Evolutionary conservation across 1,140 invertebrate genomes (phyloP), one percentile per base, ranked within the genome.

Genomic region (Harpegnathos saltator): DNA sequence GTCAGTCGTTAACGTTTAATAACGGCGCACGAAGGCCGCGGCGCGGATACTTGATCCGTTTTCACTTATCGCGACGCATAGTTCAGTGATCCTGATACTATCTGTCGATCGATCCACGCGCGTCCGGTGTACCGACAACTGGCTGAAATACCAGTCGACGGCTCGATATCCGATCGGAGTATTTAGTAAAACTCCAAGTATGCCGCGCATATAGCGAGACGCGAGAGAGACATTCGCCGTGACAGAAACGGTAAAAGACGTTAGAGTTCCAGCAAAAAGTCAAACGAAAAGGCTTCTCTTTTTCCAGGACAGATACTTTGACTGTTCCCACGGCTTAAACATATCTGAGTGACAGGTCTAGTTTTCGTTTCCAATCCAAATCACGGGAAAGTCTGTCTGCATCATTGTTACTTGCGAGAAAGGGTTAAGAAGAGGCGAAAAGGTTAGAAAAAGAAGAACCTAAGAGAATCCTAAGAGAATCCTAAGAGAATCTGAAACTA

Each of bases 81-180:
- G 26, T 81, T 33, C 15, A 22, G 17, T 82, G 17, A 82, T 63
- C 12, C 50, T 26, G 48, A 69, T 80, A 58, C 5, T 24, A 11
- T 74, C 38, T 82, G 48, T 82, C 56, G 22, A 52, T 52, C 29
- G 19, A 74, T 73, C 44, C 14, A 52, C 38, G 19, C 33, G n/a
- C 11, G 29, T 73, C 7, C 3, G n/a, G 15, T n/a, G 17, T 38
- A n/a, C 33, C 50, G n/a, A 58, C 24, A 12, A 15, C 14, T 19
- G 1, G 2, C 24, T 22, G 22, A 33, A 17, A 82, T 82, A 71
- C 24, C 14, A 52, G 22, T 56, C 29, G 9, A 1, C 2, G 59
- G 7, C 24, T 66, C 14, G n/a, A 52, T 78, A 38, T 5, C 7
- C 58, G 17, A 26, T n/a, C 5, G 12, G 11, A 66, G 33, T 50